These are phyloP conservation scores for Mola mola DNA, from an alignment of 2,113 vertebrate species.

Conservation along the genomic window DNA sequence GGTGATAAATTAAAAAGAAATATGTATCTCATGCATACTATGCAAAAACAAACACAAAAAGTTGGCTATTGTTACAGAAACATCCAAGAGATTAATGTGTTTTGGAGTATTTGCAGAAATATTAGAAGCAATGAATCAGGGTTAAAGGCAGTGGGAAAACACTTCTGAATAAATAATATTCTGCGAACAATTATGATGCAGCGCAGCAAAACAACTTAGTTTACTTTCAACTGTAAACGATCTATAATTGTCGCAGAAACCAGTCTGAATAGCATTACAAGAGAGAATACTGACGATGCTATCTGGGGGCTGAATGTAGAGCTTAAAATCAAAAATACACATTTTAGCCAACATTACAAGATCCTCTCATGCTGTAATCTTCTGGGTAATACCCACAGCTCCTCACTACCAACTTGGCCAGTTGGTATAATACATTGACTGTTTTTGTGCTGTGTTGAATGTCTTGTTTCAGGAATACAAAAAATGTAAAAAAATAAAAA, in stretches of 20 bases:
- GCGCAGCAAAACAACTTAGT: constrained; percentile 64
- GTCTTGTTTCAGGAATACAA: background rate
- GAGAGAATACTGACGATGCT: constrained; percentile 26
- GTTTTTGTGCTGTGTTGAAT: too few relatives aligned
- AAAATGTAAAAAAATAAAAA: background rate
- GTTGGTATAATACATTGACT: too few relatives aligned
- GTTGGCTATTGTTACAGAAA: constrained; percentile 27
- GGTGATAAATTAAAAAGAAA: constrained; percentile 67
- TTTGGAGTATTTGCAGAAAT: constrained; percentile 66
- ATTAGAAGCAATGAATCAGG: constrained; percentile 70
- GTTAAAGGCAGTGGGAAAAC: constrained; percentile 66
- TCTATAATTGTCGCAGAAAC: constrained; percentile 41
- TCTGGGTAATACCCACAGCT: too few relatives aligned
- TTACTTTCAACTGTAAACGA: constrained; percentile 51
- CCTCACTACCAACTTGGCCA: too few relatives aligned
- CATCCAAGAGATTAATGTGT: constrained; percentile 62
- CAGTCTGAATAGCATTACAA: constrained; percentile 23
- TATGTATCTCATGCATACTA: constrained; percentile 58
- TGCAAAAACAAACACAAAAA: constrained; percentile 18
- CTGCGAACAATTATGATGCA: constrained; percentile 63
- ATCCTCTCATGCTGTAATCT: too few relatives aligned
- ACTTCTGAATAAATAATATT: constrained; percentile 71
- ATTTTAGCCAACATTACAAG: too few relatives aligned
- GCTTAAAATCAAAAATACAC: constrained; percentile 12
- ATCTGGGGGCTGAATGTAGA: background rate